Conservation (phyloP, 2,797 vertebrate species). For the Poecilia gillii region DNA sequence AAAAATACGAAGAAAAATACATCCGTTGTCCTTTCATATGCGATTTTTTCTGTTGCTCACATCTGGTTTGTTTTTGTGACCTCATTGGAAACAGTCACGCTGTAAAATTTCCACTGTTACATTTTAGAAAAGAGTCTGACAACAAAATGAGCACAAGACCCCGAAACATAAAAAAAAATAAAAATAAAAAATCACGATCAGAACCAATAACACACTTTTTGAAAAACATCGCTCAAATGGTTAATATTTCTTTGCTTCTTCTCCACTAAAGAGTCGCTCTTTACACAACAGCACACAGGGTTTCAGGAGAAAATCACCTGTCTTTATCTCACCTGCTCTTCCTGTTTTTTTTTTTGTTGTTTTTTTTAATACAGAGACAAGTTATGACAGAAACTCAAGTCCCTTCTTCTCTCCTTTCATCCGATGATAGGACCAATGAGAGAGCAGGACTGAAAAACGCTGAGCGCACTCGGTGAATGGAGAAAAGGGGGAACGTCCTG, state of each 20-base stretch:
- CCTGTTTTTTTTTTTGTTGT: not conserved
- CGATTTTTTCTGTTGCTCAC: not conserved
- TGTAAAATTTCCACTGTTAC: not conserved
- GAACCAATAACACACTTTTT: not conserved
- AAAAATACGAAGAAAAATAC: not conserved
- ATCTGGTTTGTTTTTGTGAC: not conserved
- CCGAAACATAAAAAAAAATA: not conserved
- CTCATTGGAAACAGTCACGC: not conserved
- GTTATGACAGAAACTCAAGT: constrained; percentile 31
- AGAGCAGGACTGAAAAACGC: constrained; percentile 21
- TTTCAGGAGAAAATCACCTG: constrained; percentile 5
- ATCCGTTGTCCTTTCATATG: not conserved
- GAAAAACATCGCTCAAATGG: not conserved
- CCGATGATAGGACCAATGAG: constrained; percentile 5
- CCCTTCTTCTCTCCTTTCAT: constrained; percentile 35
- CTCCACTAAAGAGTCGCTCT: not conserved
- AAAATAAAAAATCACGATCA: not conserved
- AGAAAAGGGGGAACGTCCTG: constrained; percentile 40
- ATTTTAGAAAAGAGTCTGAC: not conserved
- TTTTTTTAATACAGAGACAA: constrained; percentile 11
- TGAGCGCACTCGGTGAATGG: not conserved
- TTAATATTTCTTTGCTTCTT: not conserved
- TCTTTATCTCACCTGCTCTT: constrained; percentile 20
- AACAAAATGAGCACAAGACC: not conserved
- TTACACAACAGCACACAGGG: not conserved